phyloP scores from a whole-genome alignment of 2,113 vertebrate species.

The Ictidomys tridecemlineatus region DNA sequence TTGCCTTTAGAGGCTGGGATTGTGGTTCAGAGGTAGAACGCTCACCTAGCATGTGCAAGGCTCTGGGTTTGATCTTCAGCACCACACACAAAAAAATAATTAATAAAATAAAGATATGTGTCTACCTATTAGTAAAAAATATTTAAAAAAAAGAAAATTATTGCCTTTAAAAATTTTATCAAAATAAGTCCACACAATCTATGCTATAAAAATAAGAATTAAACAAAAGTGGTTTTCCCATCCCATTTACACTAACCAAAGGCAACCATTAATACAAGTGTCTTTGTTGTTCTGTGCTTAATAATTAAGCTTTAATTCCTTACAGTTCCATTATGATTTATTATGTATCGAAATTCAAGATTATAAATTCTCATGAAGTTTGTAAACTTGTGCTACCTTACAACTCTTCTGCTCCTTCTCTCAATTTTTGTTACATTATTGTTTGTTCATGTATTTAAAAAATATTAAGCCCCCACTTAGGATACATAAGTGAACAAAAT shows the following conservation, averaged over 20 bases:
- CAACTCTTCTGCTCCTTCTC: neutral
- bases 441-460: neutral
- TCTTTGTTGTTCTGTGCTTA: neutral
- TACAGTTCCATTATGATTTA: neutral
- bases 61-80: too few species aligned
- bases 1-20: neutral
- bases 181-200: too few species aligned
- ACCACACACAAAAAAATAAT: too few species aligned
- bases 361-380: neutral
- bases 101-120: too few species aligned
- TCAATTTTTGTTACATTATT: neutral
- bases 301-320: neutral
- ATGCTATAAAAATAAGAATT: neutral
- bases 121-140: too few species aligned
- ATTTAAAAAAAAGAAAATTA: too few species aligned
- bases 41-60: too few species aligned
- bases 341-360: neutral
- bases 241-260: neutral
- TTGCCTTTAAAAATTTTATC: too few species aligned
- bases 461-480: neutral
- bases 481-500: conserved; percentile 7
- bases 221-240: neutral
- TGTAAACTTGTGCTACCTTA: neutral
- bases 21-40: too few species aligned
- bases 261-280: neutral